Conservation (phyloP, 2,888 invertebrate species). For the Cosmia pyralina region DNA sequence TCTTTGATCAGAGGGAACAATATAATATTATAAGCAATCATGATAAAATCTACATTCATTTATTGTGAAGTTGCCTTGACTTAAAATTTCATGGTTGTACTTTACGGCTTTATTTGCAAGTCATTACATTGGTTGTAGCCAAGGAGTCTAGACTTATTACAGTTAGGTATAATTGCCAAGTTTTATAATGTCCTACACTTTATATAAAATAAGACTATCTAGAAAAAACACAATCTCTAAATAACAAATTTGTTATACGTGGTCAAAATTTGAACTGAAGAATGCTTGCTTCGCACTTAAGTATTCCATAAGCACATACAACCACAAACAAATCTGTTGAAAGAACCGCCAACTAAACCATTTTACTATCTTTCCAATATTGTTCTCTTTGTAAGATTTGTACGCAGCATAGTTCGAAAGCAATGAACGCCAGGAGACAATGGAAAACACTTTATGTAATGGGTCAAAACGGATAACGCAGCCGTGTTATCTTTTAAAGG, state of each 20-base stretch:
- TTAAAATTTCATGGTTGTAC: constrained; percentile 57
- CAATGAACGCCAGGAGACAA: constrained; percentile 76
- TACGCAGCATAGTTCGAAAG: constrained; percentile 59
- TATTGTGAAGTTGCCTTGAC: constrained; percentile 55
- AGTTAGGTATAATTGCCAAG: constrained; percentile 23
- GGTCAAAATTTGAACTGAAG: background rate
- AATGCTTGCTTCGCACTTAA: background rate
- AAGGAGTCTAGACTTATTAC: constrained; percentile 40
- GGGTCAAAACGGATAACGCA: constrained; percentile 82
- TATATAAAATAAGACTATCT: background rate
- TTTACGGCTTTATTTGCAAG: constrained; percentile 57
- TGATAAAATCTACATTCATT: constrained; percentile 66
- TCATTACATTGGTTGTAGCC: constrained; percentile 40
- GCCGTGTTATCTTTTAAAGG: constrained; percentile 82
- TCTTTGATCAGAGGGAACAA: constrained; percentile 34
- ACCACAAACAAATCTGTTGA: constrained; percentile 32
- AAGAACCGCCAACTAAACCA: constrained; percentile 28
- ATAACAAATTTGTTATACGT: background rate
- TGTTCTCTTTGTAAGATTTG: constrained; percentile 61
- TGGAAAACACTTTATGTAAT: constrained; percentile 84
- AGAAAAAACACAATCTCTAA: background rate
- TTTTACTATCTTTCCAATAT: constrained; percentile 53
- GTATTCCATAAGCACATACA: background rate
- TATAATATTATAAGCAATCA: constrained; percentile 59
- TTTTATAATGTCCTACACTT: constrained; percentile 24